These are phyloP conservation scores for Caenorhabditis becei DNA, from an alignment of 2,888 invertebrate genomes.

Conservation along the genomic window DNA sequence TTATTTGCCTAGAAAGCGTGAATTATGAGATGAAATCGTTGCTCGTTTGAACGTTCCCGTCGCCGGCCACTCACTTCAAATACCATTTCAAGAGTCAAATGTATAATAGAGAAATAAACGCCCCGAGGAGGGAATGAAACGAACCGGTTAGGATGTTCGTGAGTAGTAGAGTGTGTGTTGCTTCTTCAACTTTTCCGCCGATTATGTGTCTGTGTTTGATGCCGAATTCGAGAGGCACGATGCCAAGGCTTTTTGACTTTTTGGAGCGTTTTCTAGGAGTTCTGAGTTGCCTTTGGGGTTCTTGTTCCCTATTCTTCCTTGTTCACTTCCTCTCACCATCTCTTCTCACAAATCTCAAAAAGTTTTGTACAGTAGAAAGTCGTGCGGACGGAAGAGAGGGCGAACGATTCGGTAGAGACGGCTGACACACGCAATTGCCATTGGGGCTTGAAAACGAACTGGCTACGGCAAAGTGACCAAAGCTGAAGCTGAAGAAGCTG, in stretches of 20 bases:
- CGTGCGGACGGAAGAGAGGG: constrained; percentile 15
- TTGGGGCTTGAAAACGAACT: constrained; percentile 56
- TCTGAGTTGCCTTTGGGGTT: no score
- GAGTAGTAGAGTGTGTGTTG: constrained; percentile 66
- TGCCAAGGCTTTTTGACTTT: constrained; percentile 7
- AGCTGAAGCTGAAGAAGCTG: constrained; percentile 27
- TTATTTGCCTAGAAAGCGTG: constrained; percentile 20
- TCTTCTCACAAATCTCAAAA: constrained; percentile 14
- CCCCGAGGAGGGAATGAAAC: constrained; percentile 1
- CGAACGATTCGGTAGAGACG: constrained; percentile 45
- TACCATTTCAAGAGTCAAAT: constrained; percentile 65
- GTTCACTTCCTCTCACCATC: constrained; percentile 9
- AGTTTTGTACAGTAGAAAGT: constrained; percentile 30
- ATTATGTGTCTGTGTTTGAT: constrained; percentile 27
- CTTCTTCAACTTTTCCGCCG: constrained; percentile 57
- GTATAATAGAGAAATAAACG: constrained; percentile 62
- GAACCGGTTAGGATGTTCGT: constrained; percentile 66
- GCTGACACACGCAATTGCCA: constrained; percentile 50
- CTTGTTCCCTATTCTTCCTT: constrained; percentile 2
- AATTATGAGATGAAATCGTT: neutral
- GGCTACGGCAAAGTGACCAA: constrained; percentile 61
- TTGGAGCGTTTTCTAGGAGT: neutral
- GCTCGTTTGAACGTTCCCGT: constrained; percentile 13
- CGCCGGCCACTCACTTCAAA: constrained; percentile 38
- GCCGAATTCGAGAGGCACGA: constrained; percentile 36